Evolutionary conservation across 2,113 vertebrate species (phyloP).

Genomic region (Tichodroma muraria): DNA sequence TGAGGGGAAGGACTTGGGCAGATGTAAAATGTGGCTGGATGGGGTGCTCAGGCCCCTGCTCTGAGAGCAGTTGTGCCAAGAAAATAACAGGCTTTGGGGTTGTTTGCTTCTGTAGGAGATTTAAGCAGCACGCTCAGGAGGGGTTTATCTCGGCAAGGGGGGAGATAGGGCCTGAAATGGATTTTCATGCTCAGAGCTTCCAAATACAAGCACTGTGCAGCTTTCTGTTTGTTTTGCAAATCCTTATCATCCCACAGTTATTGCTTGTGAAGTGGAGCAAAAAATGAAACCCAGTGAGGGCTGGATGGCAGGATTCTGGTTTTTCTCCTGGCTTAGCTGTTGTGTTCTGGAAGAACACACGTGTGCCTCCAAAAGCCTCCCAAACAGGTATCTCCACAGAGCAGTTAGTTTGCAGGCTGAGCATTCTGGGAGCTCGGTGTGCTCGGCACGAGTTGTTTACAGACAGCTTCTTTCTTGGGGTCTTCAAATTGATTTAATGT

Average conservation of each 20-base stretch:
- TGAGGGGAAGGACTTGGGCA: neutral
- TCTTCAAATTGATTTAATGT: neutral
- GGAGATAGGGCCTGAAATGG: constrained; percentile 61
- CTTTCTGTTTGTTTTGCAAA: constrained; percentile 66
- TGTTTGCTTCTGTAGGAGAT: constrained; percentile 46
- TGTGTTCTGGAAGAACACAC: neutral
- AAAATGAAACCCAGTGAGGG: neutral
- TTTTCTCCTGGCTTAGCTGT: neutral
- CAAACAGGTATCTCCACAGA: neutral
- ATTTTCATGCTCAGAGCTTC: constrained; percentile 68
- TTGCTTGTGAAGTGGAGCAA: constrained; percentile 62
- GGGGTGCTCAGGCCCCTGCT: neutral
- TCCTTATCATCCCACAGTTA: constrained; percentile 51
- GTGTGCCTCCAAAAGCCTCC: neutral
- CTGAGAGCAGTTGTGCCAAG: constrained; percentile 40
- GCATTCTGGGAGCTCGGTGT: neutral
- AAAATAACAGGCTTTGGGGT: constrained; percentile 41
- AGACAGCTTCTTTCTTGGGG: neutral
- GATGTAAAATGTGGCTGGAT: neutral
- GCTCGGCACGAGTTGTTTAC: neutral
- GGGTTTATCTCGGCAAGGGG: constrained; percentile 53
- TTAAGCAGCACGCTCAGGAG: constrained; percentile 26
- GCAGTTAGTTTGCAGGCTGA: neutral
- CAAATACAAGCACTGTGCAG: constrained; percentile 39
- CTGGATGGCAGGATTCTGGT: neutral